Base-by-base conservation (phyloP, 2,797 vertebrate genomes). In the Anabacerthia variegaticeps region DNA sequence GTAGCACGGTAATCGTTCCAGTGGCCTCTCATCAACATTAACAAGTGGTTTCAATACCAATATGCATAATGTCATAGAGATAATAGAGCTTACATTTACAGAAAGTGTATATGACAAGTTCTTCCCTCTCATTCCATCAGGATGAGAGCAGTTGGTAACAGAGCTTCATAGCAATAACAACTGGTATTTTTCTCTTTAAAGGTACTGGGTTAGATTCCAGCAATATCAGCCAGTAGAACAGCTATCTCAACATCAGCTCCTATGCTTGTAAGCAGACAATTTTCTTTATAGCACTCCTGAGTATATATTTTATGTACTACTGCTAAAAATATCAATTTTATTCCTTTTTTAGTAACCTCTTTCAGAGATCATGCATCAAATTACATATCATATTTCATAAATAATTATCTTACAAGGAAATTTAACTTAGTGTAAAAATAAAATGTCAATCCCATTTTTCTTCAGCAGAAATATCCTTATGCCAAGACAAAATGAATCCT, bases 381-480 rank as follows among this genome's bases (percentile, higher is more conserved):
- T 94, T 85, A 89, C 54, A 88, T 36, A 73, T 54, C 14, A 1
- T 82, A 89, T 95, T 96, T 96, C 92, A 94, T 59, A 92, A 96
- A 95, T 96, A 96, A 96, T 95, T 94, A 79, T 87, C 77, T 95
- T 43, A 92, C 87, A 95, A 92, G 72, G 71, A 97, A 97, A 95
- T 77, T 93, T 83, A 92, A 55, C 61, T 90, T 52, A 41, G 66
- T 86, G 51, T 75, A 96, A 97, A 96, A 97, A 92, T 95, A 92
- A 97, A 97, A 94, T 97, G 80, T 88, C 93, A 91, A 49, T 92
- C 65, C 76, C 73, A 86, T 96, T 94, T 96, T 88, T 95, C 84
- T 96, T 89, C 71, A 23, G 19, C 77, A 88, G 61, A 91, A 91
- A 82, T 46, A 34, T 90, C 41, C 74, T 92, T 48, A 48, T 95